A percentile compares a stretch with the other conserved stretches of the same genome.
phyloP scores from a whole-genome alignment of 2,888 invertebrate genomes.

The Andrena bicolor region DNA sequence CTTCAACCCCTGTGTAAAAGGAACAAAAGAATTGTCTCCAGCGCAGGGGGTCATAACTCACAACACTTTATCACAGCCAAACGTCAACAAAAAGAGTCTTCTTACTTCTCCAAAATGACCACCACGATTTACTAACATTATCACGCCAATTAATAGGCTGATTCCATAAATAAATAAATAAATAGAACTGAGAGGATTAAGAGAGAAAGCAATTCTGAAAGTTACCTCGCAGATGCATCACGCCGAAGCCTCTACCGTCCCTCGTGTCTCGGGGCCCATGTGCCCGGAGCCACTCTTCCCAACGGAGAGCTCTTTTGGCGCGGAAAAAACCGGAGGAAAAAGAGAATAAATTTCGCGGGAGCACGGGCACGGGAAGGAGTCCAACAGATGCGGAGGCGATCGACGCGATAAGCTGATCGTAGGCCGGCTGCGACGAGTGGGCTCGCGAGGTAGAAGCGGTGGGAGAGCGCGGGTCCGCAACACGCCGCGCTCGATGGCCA shows the following conservation, averaged over 20 bases:
- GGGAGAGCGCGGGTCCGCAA: background rate
- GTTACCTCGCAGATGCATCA: slow-evolving; percentile 37
- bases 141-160: background rate
- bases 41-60: background rate
- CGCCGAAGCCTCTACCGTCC: slow-evolving; percentile 12
- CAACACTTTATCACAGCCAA: background rate
- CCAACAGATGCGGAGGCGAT: background rate
- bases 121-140: background rate
- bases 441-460: background rate
- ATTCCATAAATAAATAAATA: too few species aligned
- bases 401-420: background rate
- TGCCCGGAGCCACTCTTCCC: slow-evolving; percentile 8
- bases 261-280: slow-evolving; percentile 42
- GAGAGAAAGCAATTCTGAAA: background rate
- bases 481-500: slow-evolving; percentile 59
- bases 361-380: background rate
- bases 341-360: background rate
- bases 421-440: background rate
- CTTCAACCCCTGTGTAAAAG: background rate
- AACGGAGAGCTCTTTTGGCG: background rate
- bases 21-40: background rate
- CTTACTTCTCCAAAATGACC: background rate
- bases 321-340: background rate
- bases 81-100: background rate
- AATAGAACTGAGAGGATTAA: background rate